These are phyloP conservation scores for Carposina sasakii DNA, from an alignment of 1,140 invertebrate genomes.

Conservation along the genomic window DNA sequence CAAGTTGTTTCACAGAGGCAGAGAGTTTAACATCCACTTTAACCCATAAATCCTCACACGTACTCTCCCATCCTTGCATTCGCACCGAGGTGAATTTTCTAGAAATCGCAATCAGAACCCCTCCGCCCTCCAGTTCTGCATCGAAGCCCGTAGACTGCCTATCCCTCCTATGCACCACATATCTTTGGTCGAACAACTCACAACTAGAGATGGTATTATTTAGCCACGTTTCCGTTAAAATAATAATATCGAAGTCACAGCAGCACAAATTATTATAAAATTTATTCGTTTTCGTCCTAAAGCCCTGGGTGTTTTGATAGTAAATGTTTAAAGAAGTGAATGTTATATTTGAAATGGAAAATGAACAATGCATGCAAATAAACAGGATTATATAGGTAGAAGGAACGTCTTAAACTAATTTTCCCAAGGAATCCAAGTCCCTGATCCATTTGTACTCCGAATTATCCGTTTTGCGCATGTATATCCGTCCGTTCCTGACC, in stretches of 20 bases:
- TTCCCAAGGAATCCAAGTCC: constrained; percentile 14
- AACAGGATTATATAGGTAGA: neutral
- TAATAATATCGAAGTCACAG: neutral
- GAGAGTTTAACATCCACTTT: constrained; percentile 1
- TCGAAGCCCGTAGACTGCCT: neutral
- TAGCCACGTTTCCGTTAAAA: constrained; percentile 3
- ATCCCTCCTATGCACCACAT: constrained; percentile 10
- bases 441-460: constrained; percentile 20
- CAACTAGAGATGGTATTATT: neutral
- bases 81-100: neutral
- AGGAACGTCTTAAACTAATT: neutral
- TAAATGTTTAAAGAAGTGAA: constrained; percentile 12
- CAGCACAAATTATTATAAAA: neutral
- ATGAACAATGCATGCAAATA: neutral
- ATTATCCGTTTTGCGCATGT: constrained; percentile 21
- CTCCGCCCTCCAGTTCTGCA: constrained; percentile 8
- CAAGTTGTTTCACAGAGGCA: neutral
- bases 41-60: constrained; percentile 8
- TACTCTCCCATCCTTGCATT: neutral
- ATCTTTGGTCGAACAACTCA: constrained; percentile 11
- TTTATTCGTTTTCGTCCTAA: neutral
- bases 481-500: constrained; percentile 27
- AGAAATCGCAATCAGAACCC: constrained; percentile 2
- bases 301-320: constrained; percentile 1
- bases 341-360: constrained; percentile 6